Evolutionary conservation across 1,140 invertebrate species (phyloP), one percentile per base, ranked within the genome.

Genomic region (Drosophila santomea): DNA sequence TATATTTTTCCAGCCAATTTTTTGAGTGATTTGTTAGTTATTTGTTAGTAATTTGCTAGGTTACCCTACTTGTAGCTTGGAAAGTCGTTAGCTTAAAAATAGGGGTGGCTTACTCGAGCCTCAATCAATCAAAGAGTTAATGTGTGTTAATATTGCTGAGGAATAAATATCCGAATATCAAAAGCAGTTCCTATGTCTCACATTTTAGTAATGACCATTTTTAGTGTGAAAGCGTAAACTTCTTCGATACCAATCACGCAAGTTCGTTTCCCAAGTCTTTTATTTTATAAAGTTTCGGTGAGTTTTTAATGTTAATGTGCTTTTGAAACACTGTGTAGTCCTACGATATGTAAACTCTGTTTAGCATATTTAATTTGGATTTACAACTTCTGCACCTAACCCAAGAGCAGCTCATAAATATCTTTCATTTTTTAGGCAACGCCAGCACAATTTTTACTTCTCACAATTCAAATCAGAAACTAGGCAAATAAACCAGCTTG

Each of bases 221-320:
- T 50, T n/a, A 47, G 10, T 28, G 28, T 51, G 28, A 51, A 51
- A 51, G 28, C 35, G 15, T 51, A 51, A 17, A 17, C n/a, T 20
- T 15, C 11, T 36, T 20, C 32, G 35, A 7, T 56, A 15, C 14
- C 35, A 10, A 17, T 61, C 47, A 47, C 15, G 15, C 45, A 66
- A 81, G 73, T 80, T 80, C 20, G 74, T 78, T 74, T 28, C 61
- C 68, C 43, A 63, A 76, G 76, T 83, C 79, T 67, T 74, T 78
- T 66, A 52, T 68, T 68, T 57, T 14, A 14, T 44, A 6, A 3
- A 3, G 12, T 28, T n/a, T 43, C 5, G 25, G 5, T 15, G 4
- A 4, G 15, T 15, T 25, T 25, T 36, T 7, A 14, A 50, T 15
- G 32, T 17, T 8, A 7, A 5, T 1, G 36, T 12, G 28, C 39